Evolutionary conservation across 2,797 vertebrate genomes (phyloP).

Genomic region (Atherinosoma microstoma): DNA sequence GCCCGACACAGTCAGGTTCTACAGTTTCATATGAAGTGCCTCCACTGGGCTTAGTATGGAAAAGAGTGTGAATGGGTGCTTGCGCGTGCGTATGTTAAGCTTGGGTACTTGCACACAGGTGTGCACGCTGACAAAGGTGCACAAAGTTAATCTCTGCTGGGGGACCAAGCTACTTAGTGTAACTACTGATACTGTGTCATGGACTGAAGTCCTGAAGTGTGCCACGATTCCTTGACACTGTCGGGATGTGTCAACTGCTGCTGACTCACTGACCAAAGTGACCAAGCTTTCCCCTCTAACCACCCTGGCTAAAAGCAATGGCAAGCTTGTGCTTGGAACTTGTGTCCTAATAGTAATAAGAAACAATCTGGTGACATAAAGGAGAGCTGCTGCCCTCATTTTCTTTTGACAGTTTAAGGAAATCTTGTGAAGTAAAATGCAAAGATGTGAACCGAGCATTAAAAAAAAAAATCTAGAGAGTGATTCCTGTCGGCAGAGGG

Average conservation of each 20-base stretch:
- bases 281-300: constrained; percentile 73
- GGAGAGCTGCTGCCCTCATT: constrained; percentile 42
- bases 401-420: constrained; percentile 29
- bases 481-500: constrained; percentile 25
- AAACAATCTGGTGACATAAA: constrained; percentile 28
- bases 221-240: constrained; percentile 71
- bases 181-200: constrained; percentile 87
- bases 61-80: constrained; percentile 48
- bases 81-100: constrained; percentile 59
- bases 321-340: constrained; percentile 44
- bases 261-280: constrained; percentile 84
- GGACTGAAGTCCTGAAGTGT: constrained; percentile 75
- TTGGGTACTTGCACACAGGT: constrained; percentile 74
- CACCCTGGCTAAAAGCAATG: constrained; percentile 53
- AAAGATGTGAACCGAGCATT: constrained; percentile 54
- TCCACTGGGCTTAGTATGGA: constrained; percentile 76
- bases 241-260: constrained; percentile 78
- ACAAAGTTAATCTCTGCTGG: constrained; percentile 71
- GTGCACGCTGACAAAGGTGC: constrained; percentile 64
- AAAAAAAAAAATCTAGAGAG: constrained; percentile 43
- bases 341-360: constrained; percentile 34
- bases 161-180: constrained; percentile 78
- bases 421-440: constrained; percentile 53
- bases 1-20: constrained; percentile 78
- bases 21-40: constrained; percentile 81